A percentile compares a stretch with the other conserved stretches of the same genome.
phyloP scores from a whole-genome alignment of 2,113 vertebrate genomes.

The Trematocara macrostoma region DNA sequence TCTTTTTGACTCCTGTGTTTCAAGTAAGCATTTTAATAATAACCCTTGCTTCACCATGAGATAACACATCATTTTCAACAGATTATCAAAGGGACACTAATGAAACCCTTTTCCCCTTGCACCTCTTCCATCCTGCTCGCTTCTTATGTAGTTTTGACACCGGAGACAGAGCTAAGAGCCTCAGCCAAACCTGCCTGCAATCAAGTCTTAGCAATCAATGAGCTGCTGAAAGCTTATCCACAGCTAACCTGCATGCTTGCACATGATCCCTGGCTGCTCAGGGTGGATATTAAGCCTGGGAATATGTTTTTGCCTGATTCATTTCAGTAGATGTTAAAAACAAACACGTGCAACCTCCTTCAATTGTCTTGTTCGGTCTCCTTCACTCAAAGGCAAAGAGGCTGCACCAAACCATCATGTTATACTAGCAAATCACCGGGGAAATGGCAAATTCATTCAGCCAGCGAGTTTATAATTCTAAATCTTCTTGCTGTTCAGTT shows the following conservation, averaged over 20 bases:
- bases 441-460: neutral
- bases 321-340: neutral
- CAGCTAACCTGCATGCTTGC: constrained; percentile 16
- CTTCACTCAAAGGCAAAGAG: neutral
- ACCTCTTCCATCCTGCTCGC: neutral
- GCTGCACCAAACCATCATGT: neutral
- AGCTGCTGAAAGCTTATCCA: constrained; percentile 38
- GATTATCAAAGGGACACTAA: neutral
- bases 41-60: neutral
- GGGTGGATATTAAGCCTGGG: neutral
- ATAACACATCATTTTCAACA: neutral
- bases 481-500: neutral
- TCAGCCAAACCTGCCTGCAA: constrained; percentile 5
- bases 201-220: constrained; percentile 42
- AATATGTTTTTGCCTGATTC: neutral
- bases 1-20: constrained; percentile 6
- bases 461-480: neutral
- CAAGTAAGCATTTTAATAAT: constrained; percentile 4
- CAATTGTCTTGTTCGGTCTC: neutral
- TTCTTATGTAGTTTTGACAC: constrained; percentile 15
- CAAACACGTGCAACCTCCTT: neutral
- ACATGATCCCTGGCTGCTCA: neutral
- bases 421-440: neutral
- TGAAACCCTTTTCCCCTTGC: neutral
- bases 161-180: constrained; percentile 47